phyloP scores from a whole-genome alignment of 2,888 invertebrate genomes.

The Oscheius sp. region DNA sequence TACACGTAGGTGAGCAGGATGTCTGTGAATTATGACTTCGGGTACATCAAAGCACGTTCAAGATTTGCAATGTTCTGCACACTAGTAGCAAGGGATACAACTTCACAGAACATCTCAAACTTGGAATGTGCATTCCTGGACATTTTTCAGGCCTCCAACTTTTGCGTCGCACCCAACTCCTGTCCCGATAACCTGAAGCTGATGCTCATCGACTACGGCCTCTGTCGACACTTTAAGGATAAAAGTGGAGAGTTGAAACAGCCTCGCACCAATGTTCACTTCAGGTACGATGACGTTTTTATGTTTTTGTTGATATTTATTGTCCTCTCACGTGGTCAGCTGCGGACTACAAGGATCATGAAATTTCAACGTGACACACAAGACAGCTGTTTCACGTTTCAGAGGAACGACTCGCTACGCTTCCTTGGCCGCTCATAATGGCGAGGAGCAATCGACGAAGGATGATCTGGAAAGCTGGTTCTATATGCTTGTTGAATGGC shows the following conservation, averaged over 20 bases:
- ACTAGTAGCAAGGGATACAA: not conserved
- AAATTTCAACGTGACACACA: not conserved
- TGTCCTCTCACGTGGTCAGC: conserved; percentile 14
- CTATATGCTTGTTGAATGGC: conserved; percentile 67
- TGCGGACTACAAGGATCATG: not conserved
- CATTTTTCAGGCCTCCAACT: conserved; percentile 63
- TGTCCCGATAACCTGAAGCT: conserved; percentile 50
- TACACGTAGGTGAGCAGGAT: too few relatives aligned
- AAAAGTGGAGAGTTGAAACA: conserved; percentile 58
- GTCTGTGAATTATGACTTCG: too few relatives aligned
- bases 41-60: too few relatives aligned
- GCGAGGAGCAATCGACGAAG: conserved; percentile 68
- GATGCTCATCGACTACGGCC: conserved; percentile 69
- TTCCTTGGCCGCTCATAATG: conserved; percentile 67
- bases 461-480: conserved; percentile 72
- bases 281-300: conserved; percentile 39
- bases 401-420: conserved; percentile 70
- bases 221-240: conserved; percentile 62
- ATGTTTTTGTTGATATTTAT: not conserved
- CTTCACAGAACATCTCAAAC: not conserved
- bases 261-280: conserved; percentile 51
- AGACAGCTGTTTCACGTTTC: conserved; percentile 29
- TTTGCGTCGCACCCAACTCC: conserved; percentile 47
- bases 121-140: too few relatives aligned
- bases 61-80: too few relatives aligned